Base-by-base conservation (phyloP, 2,888 invertebrate species). In the Acrocyrtus sp. region DNA sequence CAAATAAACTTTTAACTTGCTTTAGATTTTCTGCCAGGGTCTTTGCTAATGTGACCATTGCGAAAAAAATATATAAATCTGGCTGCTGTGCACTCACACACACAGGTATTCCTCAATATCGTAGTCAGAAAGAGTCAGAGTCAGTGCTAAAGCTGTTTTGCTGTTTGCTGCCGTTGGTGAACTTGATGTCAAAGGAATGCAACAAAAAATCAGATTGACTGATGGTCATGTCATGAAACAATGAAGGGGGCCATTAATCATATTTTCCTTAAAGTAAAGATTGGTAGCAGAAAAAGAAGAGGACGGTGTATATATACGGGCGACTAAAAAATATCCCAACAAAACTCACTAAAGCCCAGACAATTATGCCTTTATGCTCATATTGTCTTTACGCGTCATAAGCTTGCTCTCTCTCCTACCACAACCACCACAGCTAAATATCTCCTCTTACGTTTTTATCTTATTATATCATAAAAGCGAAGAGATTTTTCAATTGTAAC, bases 151-250 rank as follows among this genome's bases (percentile, higher is more conserved):
- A n/a, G 50, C 45, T 56, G 41, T 21, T 43, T 45, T 24, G 53
- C 34, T 65, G 51, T n/a, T 45, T 61, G 67, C 67, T 68, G 68
- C 68, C 61, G 62, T 57, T 63, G 70, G 63, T 70, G 70, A 70
- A 70, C 70, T 70, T 70, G 62, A 63, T 70, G 70, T 70, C 70
- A 70, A 70, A 70, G 70, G 70, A 70, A 70, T 63, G 58, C 63
- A 63, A 57, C 56, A 69, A 70, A 48, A 70, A 57, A 70, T 57
- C 57, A 70, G 70, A 70, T 70, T 70, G 70, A 70, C 70, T 70
- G 70, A 70, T 70, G 70, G 70, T 63, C 70, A 51, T 70, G 70
- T 70, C 70, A 70, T 70, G 63, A 70, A 70, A 70, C 70, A 70
- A 70, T 70, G 70, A 70, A 63, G 70, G 62, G 50, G 70, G 62